A percentile compares a stretch with the other conserved stretches of the same genome.
These are phyloP conservation scores for Pterostichus madidus DNA, from an alignment of 2,888 invertebrate genomes.

Conservation along the genomic window DNA sequence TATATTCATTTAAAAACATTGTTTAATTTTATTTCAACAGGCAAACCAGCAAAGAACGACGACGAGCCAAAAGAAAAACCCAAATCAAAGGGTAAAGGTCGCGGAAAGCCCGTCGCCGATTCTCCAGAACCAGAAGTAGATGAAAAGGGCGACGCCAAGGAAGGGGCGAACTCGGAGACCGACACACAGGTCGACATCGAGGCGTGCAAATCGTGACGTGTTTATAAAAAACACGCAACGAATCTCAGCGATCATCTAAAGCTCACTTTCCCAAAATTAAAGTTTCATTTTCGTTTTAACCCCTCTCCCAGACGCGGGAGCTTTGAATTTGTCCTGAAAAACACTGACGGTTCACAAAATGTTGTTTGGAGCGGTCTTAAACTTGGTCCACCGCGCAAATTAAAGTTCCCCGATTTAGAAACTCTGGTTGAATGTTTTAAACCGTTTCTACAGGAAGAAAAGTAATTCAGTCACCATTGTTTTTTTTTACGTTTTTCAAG, in stretches of 20 bases:
- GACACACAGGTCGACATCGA: constrained; percentile 39
- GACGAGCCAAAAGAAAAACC: constrained; percentile 27
- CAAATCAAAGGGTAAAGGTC: not conserved
- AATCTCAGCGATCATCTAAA: constrained; percentile 41
- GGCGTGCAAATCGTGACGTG: constrained; percentile 63
- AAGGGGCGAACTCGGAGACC: not conserved
- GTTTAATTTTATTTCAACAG: not conserved
- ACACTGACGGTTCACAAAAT: constrained; percentile 2
- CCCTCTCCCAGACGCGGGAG: constrained; percentile 41
- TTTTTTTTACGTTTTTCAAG: not conserved
- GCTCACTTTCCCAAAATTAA: constrained; percentile 6
- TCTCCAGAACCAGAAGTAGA: not conserved
- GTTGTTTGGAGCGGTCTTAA: constrained; percentile 56
- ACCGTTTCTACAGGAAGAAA: not conserved
- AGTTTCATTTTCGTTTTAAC: constrained; percentile 41
- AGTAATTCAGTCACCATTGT: not conserved
- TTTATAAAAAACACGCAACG: constrained; percentile 60
- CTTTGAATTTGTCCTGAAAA: constrained; percentile 47
- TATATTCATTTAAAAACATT: too few species aligned
- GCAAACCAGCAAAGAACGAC: not conserved
- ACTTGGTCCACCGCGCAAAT: constrained; percentile 50
- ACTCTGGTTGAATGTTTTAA: constrained; percentile 3
- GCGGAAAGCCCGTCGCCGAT: not conserved
- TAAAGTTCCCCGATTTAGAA: constrained; percentile 43
- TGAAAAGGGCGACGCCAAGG: constrained; percentile 35